Evolutionary conservation across 2,888 invertebrate species (phyloP), one percentile per base, ranked within the genome.

Genomic region (Pediacus dermestoides): DNA sequence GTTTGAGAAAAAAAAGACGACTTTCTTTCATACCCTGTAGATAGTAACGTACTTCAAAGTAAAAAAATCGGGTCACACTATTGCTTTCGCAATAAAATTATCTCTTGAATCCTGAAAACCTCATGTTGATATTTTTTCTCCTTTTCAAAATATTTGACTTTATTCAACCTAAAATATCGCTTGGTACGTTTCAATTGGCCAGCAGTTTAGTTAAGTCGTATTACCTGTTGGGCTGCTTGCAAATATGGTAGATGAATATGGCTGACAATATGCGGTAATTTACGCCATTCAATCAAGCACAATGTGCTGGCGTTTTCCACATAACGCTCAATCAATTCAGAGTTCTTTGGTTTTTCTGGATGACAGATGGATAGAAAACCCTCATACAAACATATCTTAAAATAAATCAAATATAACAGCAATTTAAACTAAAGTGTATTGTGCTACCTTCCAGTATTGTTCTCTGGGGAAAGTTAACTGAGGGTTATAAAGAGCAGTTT

Each of bases 261-360:
- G 2, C 90, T 86, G 7, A 97, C 94, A 44, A 97, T 81, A 55
- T 83, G 82, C 4, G 97, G 99, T 54, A 99, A 75, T 35, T 93
- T 78, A 43, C 95, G 77, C 99, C 99, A 99, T 72, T 96, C 95
- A 56, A 90, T 82, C 74, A 96, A 88, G 57, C 93, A 94, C 51
- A 90, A 76, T 46, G 84, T 84, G 33, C 90, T 92, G 1, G 95
- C 89, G 39, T 86, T 78, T 71, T 96, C 95, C 1, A 95, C 95
- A 59, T 82, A 82, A 32, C 84, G 72, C 48, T 88, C 86, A 2
- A 88, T 90, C 63, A 85, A 83, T 30, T 78, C 76, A 6, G 85
- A 68, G 53, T 86, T 85, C 50, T 83, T 82, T 14, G 57, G 61
- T 39, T 89, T 88, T 42, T 90, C 88, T 13, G 82, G 81, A 64